Percentiles rank a stretch among this genome's conserved stretches.
phyloP scores from a whole-genome alignment of 2,888 invertebrate species.

The Caenorhabditis sulstoni region DNA sequence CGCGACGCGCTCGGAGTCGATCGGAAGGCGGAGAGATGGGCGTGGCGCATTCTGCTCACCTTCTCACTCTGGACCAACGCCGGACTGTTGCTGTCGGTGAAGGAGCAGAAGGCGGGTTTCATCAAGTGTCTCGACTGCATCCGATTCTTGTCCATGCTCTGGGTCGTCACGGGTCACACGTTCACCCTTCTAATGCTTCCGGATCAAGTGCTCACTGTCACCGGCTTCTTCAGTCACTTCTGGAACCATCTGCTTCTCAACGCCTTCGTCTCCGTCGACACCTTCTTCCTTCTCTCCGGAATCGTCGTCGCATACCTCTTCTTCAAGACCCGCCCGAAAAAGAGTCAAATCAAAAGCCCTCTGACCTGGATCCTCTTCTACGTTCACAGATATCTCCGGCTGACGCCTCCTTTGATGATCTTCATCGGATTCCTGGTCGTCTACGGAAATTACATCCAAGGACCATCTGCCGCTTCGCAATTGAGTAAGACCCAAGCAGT shows the following conservation, averaged over 20 bases:
- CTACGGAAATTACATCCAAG: constrained; percentile 49
- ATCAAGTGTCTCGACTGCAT: constrained; percentile 71
- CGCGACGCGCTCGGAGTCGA: constrained; percentile 5
- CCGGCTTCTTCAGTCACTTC: constrained; percentile 18
- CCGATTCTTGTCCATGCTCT: constrained; percentile 70
- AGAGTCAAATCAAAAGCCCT: constrained; percentile 29
- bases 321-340: constrained; percentile 57
- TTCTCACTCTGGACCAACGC: constrained; percentile 65
- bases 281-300: constrained; percentile 73
- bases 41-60: constrained; percentile 26
- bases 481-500: constrained; percentile 40
- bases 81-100: constrained; percentile 37
- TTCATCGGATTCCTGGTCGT: constrained; percentile 61
- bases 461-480: constrained; percentile 39
- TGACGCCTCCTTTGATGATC: constrained; percentile 62
- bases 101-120: constrained; percentile 58
- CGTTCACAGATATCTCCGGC: constrained; percentile 61
- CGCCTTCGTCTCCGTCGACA: constrained; percentile 70
- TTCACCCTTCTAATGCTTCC: constrained; percentile 31
- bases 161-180: constrained; percentile 68
- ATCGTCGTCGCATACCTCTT: constrained; percentile 70
- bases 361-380: constrained; percentile 63
- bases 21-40: neutral
- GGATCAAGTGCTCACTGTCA: constrained; percentile 35
- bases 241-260: constrained; percentile 61